Evolutionary conservation across 2,888 invertebrate species (phyloP), one percentile per base, ranked within the genome.

Genomic region (Thyatira batis): DNA sequence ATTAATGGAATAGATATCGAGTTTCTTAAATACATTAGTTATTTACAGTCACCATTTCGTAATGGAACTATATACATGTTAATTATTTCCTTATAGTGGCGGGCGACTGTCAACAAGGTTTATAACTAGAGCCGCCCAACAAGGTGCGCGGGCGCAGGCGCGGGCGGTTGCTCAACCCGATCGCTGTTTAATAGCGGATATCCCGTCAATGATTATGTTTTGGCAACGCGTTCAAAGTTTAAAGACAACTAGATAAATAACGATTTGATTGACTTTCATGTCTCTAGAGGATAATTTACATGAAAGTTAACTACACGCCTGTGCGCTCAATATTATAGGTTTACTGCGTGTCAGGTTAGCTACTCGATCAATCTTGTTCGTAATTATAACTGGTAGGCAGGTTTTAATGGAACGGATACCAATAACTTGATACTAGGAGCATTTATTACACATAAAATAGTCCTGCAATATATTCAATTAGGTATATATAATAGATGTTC

Each of bases 131-230:
- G 25, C n/a, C 2, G 3, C 21, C 45, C 0, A 23, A 43, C 49
- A 59, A 61, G 60, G 52, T 64, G 57, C 17, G 17, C n/a, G n/a
- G n/a, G n/a, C n/a, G n/a, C n/a, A 39, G 39, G 6, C 17, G 17
- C 8, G 50, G 39, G 50, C 46, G 53, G 62, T 67, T 65, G 25
- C 45, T 25, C 23, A 45, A 55, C 58, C 56, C 55, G 53, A 60
- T 63, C 57, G 58, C 61, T 55, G 54, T 65, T 67, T 71, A 62
- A 66, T 57, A 61, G 62, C 73, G 80, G 79, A 78, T 73, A 65
- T 78, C 76, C 78, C 65, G 70, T 58, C 45, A 23, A 13, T 46
- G 25, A 25, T 13, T 13, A 25, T 23, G 23, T 46, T 46, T 25
- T 46, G 45, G 39, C 45, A 46, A 46, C 25, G 13, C 9, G 39